Evolutionary conservation across 2,113 vertebrate species (phyloP), one percentile per base, ranked within the genome.

Genomic region (Plecotus auritus): DNA sequence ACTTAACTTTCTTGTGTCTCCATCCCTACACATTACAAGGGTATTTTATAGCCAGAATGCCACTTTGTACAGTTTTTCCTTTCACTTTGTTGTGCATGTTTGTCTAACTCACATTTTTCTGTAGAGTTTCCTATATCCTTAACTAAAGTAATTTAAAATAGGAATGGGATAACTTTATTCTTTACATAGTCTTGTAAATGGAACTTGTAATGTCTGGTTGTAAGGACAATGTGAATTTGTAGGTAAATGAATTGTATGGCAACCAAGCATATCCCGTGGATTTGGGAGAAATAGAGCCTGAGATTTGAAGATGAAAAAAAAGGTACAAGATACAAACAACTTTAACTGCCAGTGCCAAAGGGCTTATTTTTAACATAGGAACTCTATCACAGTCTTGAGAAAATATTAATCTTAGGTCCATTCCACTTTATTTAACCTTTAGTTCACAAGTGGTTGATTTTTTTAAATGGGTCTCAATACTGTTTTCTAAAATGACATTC

Each of bases 341-440:
- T 70, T 54, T 78, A 89, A 74, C 77, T 56, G 85, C 85, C 72
- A 97, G 96, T 97, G 95, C 96, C 72, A 93, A 97, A 98, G 97
- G 97, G 97, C 98, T 98, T 96, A 97, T 95, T 93, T 93, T 96
- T 94, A 97, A 95, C 89, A 72, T 96, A 80, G 26, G 77, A 98
- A 96, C 96, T 98, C 96, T 96, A 83, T 92, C 74, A 92, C 45
- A 90, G 26, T 85, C 61, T 95, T 95, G n/a, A 81, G 83, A 95
- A 93, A 87, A 77, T 72, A 54, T 20, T 96, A 94, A 93, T 81
- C n/a, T 5, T 76, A 87, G 72, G 30, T 91, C 59, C 54, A 66
- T 90, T 85, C 37, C 82, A 45, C 37, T 89, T 94, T 66, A 88
- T 90, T 97, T 94, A 95, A 92, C 45, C 49, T 40, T 89, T 91